Evolutionary conservation across 2,113 vertebrate species (phyloP), one percentile per base, ranked within the genome.

Genomic region (Planiliza haematocheilus): DNA sequence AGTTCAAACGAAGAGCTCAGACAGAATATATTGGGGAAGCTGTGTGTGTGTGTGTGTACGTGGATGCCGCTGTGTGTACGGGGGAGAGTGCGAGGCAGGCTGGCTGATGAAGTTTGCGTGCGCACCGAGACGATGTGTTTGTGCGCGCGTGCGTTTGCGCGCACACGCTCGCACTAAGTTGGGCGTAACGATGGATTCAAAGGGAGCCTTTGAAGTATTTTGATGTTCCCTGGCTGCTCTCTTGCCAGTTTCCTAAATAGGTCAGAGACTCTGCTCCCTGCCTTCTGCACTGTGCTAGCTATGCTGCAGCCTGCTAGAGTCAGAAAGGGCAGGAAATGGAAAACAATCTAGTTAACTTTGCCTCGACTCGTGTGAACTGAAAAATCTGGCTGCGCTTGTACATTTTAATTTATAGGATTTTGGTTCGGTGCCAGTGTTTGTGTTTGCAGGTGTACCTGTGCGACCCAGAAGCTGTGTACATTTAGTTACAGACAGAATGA

Each of bases 211-310:
- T 94, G 91, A 94, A 92, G 93, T 91, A 91, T 92, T 93, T 91
- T 92, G 88, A 94, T 93, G 91, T 92, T 93, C 85, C 84, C 89
- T 89, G 89, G 85, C 87, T 86, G 79, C 90, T 91, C 91, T 91
- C 89, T 93, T 91, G 91, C 89, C 91, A 92, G 91, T 86, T 90
- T 94, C 88, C 90, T 91, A 94, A 93, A 91, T 93, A 94, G 93
- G 94, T 94, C 94, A 94, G 84, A 93, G 88, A 78, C 87, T 92
- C 84, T 89, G 89, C 85, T 89, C 90, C 86, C 87, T 89, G 82
- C 77, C 81, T 79, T 77, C 81, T 89, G 82, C 84, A 83, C 80
- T 79, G 62, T 74, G 84, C 74, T 79, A 68, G 77, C 72, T 73
- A 45, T 87, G 74, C 82, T 74, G 77, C 86, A 89, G 83, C 41